A percentile compares a stretch with the other conserved stretches of the same genome.
Evolutionary conservation across 2,113 vertebrate genomes (phyloP).

Genomic region (Gnathonemus echidnorhynchus): DNA sequence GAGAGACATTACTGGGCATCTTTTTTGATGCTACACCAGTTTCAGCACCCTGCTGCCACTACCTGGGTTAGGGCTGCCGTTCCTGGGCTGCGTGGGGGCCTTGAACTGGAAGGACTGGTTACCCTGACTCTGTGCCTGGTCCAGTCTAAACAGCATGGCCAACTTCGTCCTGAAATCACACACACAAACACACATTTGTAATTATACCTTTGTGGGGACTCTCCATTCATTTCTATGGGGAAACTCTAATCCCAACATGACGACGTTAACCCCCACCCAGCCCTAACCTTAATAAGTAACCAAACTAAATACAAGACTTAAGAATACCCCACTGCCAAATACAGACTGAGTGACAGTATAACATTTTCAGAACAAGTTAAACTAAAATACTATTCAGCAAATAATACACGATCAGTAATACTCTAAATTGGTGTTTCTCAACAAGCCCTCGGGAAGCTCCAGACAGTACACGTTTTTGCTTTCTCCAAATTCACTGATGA

Average conservation of each 20-base stretch:
- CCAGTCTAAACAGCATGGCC: slow-evolving; percentile 84
- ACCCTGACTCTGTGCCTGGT: slow-evolving; percentile 66
- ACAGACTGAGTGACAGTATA: background rate
- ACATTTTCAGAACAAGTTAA: background rate
- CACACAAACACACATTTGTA: background rate
- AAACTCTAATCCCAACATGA: too few species aligned
- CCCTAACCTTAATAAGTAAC: too few species aligned
- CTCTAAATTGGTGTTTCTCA: background rate
- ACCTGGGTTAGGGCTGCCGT: slow-evolving; percentile 65
- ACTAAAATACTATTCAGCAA: background rate
- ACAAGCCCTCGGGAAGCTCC: background rate
- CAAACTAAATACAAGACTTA: background rate
- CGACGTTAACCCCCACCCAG: too few species aligned
- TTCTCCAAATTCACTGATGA: background rate
- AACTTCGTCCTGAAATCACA: background rate
- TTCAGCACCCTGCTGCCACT: slow-evolving; percentile 20
- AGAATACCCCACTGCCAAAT: background rate
- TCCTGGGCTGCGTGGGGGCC: slow-evolving; percentile 89
- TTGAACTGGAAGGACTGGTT: slow-evolving; percentile 95
- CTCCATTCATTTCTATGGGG: too few species aligned
- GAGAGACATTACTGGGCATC: background rate
- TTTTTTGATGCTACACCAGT: background rate
- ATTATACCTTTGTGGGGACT: too few species aligned
- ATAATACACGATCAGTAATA: background rate
- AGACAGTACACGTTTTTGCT: background rate